phyloP scores from a whole-genome alignment of 2,797 vertebrate genomes.

The Hylomyscus alleni region DNA sequence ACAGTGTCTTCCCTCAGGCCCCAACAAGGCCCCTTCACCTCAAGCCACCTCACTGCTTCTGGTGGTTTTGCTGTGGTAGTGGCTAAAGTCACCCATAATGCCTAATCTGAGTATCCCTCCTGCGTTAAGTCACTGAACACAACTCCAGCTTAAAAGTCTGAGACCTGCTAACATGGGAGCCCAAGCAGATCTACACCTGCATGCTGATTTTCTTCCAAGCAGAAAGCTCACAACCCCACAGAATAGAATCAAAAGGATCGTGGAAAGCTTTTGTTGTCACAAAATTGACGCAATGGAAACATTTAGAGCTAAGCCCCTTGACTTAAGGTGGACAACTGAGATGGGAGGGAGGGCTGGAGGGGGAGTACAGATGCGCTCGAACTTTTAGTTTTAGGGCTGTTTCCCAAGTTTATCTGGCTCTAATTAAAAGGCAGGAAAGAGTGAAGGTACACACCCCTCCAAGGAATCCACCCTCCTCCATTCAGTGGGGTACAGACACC shows the following conservation, averaged over 20 bases:
- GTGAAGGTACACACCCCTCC: background rate
- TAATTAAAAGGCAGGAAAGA: conserved; percentile 52
- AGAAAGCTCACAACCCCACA: background rate
- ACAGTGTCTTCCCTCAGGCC: background rate
- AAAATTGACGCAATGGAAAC: conserved; percentile 28
- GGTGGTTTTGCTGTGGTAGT: background rate
- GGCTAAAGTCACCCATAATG: background rate
- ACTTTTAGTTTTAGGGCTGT: background rate
- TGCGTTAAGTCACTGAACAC: background rate
- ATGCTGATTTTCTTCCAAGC: background rate
- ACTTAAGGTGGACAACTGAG: background rate
- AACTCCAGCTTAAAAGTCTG: background rate
- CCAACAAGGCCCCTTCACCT: background rate
- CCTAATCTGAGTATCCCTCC: background rate
- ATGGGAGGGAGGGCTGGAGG: background rate
- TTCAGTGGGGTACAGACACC: rapidly evolving
- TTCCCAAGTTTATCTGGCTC: conserved; percentile 39
- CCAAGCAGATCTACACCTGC: background rate
- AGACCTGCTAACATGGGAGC: background rate
- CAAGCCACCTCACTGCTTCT: background rate
- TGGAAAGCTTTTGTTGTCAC: background rate
- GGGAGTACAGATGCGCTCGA: background rate
- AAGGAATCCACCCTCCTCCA: background rate
- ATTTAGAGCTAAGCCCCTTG: conserved; percentile 7
- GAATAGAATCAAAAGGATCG: conserved; percentile 25